These are phyloP conservation scores for Octodon degus DNA, from an alignment of 2,113 vertebrate species.

Conservation along the genomic window DNA sequence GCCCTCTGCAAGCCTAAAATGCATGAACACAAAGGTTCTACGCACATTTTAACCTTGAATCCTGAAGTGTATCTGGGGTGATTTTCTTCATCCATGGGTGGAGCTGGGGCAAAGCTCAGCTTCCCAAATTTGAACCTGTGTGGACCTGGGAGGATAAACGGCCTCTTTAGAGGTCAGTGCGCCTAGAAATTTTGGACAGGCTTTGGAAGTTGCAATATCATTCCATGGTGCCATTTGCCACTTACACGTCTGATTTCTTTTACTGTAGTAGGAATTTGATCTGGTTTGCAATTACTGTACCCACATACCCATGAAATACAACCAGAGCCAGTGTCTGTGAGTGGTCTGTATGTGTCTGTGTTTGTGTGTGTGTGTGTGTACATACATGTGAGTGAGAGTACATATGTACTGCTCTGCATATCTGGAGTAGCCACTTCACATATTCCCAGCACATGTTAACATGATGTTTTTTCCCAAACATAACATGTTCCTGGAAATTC, in stretches of 20 bases:
- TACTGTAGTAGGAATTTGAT: not conserved
- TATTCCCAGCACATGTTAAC: slow-evolving; percentile 59
- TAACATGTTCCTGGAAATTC: slow-evolving; percentile 79
- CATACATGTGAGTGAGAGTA: too few relatives aligned
- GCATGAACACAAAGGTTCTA: not conserved
- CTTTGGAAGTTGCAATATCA: not conserved
- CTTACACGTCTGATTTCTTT: not conserved
- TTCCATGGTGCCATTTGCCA: not conserved
- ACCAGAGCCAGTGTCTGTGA: not conserved
- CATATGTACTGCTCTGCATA: not conserved
- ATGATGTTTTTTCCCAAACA: slow-evolving; percentile 75
- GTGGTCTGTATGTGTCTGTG: not conserved
- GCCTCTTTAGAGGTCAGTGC: not conserved
- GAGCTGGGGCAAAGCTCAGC: not conserved
- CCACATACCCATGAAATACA: not conserved
- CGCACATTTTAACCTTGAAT: slow-evolving; percentile 4
- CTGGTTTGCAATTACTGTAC: not conserved
- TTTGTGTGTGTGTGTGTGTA: too few relatives aligned
- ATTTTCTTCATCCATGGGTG: not conserved
- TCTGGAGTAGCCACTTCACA: slow-evolving; percentile 41
- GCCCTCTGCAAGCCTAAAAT: not conserved
- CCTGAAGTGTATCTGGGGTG: not conserved
- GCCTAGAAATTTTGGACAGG: not conserved
- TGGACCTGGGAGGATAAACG: not conserved
- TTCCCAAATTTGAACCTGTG: not conserved